Base-by-base conservation (phyloP, 2,888 invertebrate species). In the Odontothrips loti region DNA sequence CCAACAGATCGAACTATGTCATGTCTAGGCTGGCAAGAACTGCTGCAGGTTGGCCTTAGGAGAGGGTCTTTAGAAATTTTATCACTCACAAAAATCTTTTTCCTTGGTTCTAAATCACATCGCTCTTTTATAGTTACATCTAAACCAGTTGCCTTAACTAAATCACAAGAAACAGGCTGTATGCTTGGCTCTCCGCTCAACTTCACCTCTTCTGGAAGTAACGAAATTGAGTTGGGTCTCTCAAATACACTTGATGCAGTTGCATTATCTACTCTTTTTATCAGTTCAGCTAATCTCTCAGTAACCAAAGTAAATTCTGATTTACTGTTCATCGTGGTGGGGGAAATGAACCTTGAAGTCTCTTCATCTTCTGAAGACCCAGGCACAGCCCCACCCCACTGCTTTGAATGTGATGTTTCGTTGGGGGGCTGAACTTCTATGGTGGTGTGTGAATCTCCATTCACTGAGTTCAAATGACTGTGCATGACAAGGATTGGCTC, bases 401-500 rank as follows among this genome's bases (percentile, higher is more conserved):
- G 20, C 58, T 58, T 58, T n/a, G n/a, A 17, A 58, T 6, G 58
- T n/a, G 58, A n/a, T 58, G 58, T 58, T 58, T 58, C 58, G 15
- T 27, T 75, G 27, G 10, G 23, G 12, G 68, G 23, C 23, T 27
- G 23, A 27, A 10, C 23, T 23, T 27, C 68, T 27, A 27, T 10
- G 27, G 27, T 27, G 0, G 58, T 1, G 58, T 58, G 17, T 58
- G 17, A 20, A 20, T n/a, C 58, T 58, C 68, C 68, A 9, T 75
- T 75, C 10, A 27, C 23, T 27, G 68, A 75, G 23, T 75, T 75
- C 23, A 12, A 27, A 10, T 27, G 23, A 75, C 68, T 75, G 68
- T 23, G 23, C 23, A 75, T 75, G 68, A 75, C 68, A 27, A 75
- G 68, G 68, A 27, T 75, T 75, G 83, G 68, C 79, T 68, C 79